A percentile compares a stretch with the other conserved stretches of the same genome.
phyloP scores from a whole-genome alignment of 2,888 invertebrate species.

The Microctonus brassicae region DNA sequence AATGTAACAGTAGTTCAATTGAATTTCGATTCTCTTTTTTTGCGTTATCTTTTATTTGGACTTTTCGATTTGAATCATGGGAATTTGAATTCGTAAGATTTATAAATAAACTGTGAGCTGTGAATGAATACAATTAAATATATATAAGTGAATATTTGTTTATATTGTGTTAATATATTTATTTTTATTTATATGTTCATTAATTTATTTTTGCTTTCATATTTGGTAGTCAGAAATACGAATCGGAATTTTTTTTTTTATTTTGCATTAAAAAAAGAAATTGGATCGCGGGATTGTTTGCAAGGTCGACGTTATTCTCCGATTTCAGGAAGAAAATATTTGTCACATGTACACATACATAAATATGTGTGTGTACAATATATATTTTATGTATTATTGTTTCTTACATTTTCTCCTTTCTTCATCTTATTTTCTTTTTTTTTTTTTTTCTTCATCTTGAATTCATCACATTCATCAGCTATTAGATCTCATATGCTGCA shows the following conservation, averaged over 20 bases:
- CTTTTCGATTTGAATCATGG: not conserved
- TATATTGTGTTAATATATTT: too few species aligned
- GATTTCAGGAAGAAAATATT: conserved; percentile 45
- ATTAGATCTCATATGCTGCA: not conserved
- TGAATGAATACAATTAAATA: not conserved
- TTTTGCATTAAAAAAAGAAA: not conserved
- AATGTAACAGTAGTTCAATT: not conserved
- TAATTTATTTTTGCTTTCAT: conserved; percentile 1
- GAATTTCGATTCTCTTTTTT: not conserved
- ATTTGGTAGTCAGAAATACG: conserved; percentile 15
- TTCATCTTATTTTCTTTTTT: not conserved
- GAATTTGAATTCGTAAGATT: conserved; percentile 21
- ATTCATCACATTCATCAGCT: not conserved
- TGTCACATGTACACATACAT: not conserved
- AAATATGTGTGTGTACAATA: not conserved
- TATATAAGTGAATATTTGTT: too few species aligned
- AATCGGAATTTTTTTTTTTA: not conserved
- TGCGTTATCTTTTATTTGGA: not conserved
- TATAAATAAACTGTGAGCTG: conserved; percentile 1
- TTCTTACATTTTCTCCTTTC: not conserved
- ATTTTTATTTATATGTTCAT: not conserved
- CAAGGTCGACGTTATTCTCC: conserved; percentile 44
- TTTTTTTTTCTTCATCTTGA: not conserved
- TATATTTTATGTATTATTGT: too few species aligned
- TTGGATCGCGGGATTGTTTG: conserved; percentile 24